Evolutionary conservation across 2,888 invertebrate species (phyloP).

Genomic region (Drepana falcataria): DNA sequence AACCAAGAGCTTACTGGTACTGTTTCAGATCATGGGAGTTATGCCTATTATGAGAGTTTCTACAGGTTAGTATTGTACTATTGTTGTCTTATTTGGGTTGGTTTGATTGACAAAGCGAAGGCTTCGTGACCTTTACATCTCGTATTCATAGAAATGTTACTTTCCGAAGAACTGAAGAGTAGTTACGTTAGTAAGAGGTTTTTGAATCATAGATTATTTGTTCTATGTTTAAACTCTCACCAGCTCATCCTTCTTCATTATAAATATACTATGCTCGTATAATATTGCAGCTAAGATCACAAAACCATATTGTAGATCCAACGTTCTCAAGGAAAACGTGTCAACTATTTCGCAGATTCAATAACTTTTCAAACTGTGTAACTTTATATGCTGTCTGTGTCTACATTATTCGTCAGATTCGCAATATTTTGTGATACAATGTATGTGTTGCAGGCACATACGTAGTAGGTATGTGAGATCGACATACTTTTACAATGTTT

Average conservation of each 20-base stretch:
- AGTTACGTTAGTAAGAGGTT: no score
- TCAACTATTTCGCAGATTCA: conserved; percentile 18
- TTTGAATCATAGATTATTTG: no score
- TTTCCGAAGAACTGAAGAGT: no score
- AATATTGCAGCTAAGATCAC: background rate
- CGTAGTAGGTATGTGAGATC: no score
- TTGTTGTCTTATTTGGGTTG: background rate
- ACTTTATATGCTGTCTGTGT: conserved; percentile 22
- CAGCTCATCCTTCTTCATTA: no score
- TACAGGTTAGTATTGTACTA: conserved; percentile 45
- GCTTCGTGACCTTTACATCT: no score
- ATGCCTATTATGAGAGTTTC: conserved; percentile 86
- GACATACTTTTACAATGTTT: no score
- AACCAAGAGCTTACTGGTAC: conserved; percentile 83
- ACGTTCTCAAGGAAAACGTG: conserved; percentile 13
- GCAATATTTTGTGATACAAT: background rate
- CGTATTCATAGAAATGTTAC: no score
- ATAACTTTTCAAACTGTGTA: conserved; percentile 19
- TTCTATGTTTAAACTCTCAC: no score
- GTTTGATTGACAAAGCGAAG: background rate
- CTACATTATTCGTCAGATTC: conserved; percentile 9
- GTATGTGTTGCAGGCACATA: no score
- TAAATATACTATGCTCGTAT: background rate
- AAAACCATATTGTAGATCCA: background rate
- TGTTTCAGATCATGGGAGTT: conserved; percentile 87